Evolutionary conservation across 2,888 invertebrate genomes (phyloP).

Genomic region (Sericinus montela): DNA sequence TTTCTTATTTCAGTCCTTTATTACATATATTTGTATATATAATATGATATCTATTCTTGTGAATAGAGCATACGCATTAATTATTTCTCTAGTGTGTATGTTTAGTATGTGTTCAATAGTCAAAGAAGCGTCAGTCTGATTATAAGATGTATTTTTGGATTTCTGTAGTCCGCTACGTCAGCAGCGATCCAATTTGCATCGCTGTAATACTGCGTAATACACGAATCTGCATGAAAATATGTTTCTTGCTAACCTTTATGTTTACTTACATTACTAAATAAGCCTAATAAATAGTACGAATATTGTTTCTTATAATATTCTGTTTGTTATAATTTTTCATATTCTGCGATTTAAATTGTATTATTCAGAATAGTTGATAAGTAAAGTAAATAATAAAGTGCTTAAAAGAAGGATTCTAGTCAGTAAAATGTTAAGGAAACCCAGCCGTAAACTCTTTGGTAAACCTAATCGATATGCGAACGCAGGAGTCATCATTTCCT

Average conservation of each 20-base stretch:
- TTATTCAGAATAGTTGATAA: too few species aligned
- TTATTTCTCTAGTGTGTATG: too few species aligned
- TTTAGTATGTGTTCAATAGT: too few species aligned
- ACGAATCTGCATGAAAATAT: slow-evolving; percentile 18
- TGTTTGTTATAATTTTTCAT: too few species aligned
- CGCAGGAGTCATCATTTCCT: background rate
- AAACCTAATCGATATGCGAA: slow-evolving; percentile 7
- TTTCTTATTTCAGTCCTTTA: too few species aligned
- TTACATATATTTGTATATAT: too few species aligned
- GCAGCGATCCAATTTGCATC: slow-evolving; percentile 32
- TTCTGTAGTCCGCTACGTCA: slow-evolving; percentile 39
- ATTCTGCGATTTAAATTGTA: too few species aligned
- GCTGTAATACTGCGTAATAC: slow-evolving; percentile 28
- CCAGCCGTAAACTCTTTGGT: background rate
- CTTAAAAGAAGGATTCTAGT: background rate
- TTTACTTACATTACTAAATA: background rate
- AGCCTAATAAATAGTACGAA: too few species aligned
- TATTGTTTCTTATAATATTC: too few species aligned
- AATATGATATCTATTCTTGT: too few species aligned
- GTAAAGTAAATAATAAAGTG: too few species aligned
- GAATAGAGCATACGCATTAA: too few species aligned
- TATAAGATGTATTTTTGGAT: slow-evolving; percentile 52
- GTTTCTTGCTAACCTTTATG: slow-evolving; percentile 3
- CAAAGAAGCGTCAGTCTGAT: slow-evolving; percentile 14
- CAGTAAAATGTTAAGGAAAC: background rate